phyloP scores from a whole-genome alignment of 2,797 vertebrate genomes.

The Meriones psammophilus region DNA sequence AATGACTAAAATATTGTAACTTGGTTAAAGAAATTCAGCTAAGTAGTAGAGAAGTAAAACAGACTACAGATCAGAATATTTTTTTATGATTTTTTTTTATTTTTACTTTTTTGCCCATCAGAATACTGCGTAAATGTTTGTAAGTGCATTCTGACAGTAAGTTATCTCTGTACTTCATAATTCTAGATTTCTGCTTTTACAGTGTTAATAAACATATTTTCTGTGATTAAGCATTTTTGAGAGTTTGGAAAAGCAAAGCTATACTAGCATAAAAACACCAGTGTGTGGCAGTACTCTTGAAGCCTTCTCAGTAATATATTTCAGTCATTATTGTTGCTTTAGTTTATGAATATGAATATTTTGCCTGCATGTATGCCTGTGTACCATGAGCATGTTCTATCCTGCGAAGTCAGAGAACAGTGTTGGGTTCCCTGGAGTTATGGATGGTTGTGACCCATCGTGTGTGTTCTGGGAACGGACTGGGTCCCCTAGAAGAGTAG shows the following conservation, averaged over 20 bases:
- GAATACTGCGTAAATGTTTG: neutral
- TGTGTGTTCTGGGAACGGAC: neutral
- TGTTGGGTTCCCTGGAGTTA: neutral
- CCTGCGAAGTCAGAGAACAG: neutral
- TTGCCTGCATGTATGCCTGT: neutral
- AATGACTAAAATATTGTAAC: constrained; percentile 31
- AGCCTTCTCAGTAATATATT: constrained; percentile 17
- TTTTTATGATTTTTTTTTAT: neutral
- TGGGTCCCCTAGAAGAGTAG: too few relatives aligned
- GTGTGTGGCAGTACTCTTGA: neutral
- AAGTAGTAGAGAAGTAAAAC: neutral
- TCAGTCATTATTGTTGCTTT: neutral
- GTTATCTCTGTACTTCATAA: neutral
- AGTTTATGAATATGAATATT: neutral
- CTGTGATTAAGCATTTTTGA: neutral
- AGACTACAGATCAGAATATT: neutral
- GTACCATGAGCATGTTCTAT: neutral
- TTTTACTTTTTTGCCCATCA: neutral
- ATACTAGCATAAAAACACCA: neutral
- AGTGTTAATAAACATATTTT: neutral
- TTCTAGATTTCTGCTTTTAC: neutral
- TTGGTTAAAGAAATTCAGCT: constrained; percentile 7
- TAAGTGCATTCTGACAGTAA: neutral
- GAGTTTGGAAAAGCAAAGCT: neutral
- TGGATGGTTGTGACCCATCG: neutral